phyloP scores from a whole-genome alignment of 1,140 invertebrate genomes.

The Euglossa dilemma region DNA sequence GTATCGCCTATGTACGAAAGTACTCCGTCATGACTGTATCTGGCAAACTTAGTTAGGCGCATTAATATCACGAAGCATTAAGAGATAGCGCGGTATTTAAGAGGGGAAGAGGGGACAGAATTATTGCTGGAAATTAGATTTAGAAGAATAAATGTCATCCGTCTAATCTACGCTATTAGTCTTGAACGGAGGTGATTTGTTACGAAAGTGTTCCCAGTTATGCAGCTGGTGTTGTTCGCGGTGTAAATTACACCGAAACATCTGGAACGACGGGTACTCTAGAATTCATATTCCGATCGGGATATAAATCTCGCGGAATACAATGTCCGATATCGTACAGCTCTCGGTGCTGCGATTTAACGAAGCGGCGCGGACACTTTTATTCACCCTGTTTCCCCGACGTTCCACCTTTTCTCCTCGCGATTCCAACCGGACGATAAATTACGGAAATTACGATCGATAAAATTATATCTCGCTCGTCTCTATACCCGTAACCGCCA shows the following conservation, averaged over 20 bases:
- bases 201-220: neutral
- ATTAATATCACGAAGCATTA: slow-evolving; percentile 36
- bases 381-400: neutral
- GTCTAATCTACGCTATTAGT: slow-evolving; percentile 23
- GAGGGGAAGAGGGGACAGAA: neutral
- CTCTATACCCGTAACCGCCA: neutral
- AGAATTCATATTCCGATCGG: neutral
- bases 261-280: neutral
- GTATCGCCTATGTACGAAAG: slow-evolving; percentile 31
- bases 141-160: slow-evolving; percentile 32
- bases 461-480: neutral
- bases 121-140: slow-evolving; percentile 25
- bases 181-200: neutral
- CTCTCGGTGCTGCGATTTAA: neutral
- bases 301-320: neutral
- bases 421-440: neutral
- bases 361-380: neutral
- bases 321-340: neutral
- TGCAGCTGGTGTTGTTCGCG: neutral
- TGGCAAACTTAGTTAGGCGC: slow-evolving; percentile 29
- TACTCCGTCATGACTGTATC: slow-evolving; percentile 36
- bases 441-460: neutral
- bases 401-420: neutral
- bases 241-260: neutral
- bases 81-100: slow-evolving; percentile 33